These are phyloP conservation scores for Ephestia elutella DNA, from an alignment of 1,140 invertebrate genomes.

Conservation along the genomic window DNA sequence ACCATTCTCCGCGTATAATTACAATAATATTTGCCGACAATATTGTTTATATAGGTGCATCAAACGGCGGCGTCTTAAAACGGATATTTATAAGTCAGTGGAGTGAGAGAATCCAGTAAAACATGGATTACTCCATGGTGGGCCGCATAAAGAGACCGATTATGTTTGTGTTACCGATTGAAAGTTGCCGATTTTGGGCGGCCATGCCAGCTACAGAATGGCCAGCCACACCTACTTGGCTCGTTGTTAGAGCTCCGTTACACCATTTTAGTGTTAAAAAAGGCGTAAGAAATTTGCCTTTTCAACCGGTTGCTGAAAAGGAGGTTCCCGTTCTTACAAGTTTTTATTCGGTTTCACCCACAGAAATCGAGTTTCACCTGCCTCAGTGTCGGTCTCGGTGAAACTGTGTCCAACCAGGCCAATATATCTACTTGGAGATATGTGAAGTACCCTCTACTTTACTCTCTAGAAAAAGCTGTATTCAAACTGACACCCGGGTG, in stretches of 20 bases:
- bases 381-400: too few species aligned
- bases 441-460: too few species aligned
- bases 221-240: neutral
- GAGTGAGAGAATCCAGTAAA: constrained; percentile 3
- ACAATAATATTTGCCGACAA: neutral
- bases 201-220: neutral
- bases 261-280: neutral
- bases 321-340: too few species aligned
- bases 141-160: neutral
- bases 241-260: neutral
- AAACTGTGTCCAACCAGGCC: too few species aligned
- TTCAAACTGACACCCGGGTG: too few species aligned
- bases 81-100: neutral
- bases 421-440: too few species aligned
- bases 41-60: constrained; percentile 1
- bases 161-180: neutral
- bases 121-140: neutral
- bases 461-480: too few species aligned
- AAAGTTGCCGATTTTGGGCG: neutral
- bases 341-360: too few species aligned
- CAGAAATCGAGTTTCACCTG: too few species aligned
- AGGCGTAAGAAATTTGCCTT: neutral
- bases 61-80: neutral
- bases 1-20: neutral
- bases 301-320: neutral